Percentiles rank a stretch among this genome's conserved stretches.
phyloP scores from a whole-genome alignment of 1,140 invertebrate species.

The Batillaria attramentaria region DNA sequence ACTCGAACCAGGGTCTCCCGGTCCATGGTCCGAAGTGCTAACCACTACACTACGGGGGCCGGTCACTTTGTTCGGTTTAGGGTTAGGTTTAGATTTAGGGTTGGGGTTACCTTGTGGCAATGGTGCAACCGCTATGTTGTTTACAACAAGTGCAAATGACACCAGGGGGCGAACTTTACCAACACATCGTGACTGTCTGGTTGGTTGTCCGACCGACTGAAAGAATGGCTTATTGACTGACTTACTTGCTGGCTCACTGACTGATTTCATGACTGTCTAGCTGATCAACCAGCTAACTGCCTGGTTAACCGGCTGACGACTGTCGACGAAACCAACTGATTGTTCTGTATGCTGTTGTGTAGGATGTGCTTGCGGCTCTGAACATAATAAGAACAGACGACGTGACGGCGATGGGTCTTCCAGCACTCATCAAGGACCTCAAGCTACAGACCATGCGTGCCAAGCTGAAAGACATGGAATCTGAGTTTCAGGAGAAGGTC shows the following conservation, averaged over 20 bases:
- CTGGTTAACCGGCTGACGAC: not conserved
- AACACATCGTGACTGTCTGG: not conserved
- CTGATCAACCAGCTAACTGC: not conserved
- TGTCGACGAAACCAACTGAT: no score
- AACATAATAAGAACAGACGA: not conserved
- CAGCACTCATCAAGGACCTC: not conserved
- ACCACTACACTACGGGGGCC: no score
- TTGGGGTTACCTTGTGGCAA: no score
- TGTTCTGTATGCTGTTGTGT: no score
- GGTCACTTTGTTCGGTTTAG: no score
- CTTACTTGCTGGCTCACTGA: not conserved
- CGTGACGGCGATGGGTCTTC: not conserved
- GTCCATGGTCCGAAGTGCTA: no score
- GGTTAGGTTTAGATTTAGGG: no score
- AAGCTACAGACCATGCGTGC: slow-evolving; percentile 12
- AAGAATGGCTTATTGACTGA: not conserved
- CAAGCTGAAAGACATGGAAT: slow-evolving; percentile 9
- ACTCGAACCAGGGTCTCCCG: no score
- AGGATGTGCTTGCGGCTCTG: slow-evolving; percentile 4
- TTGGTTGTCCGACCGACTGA: not conserved
- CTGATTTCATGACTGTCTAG: not conserved
- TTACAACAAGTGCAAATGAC: no score
- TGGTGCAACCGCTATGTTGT: no score
- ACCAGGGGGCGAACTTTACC: no score
- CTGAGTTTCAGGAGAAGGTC: not conserved